phyloP scores from a whole-genome alignment of 2,113 vertebrate species.

The Stigmatopora argus region DNA sequence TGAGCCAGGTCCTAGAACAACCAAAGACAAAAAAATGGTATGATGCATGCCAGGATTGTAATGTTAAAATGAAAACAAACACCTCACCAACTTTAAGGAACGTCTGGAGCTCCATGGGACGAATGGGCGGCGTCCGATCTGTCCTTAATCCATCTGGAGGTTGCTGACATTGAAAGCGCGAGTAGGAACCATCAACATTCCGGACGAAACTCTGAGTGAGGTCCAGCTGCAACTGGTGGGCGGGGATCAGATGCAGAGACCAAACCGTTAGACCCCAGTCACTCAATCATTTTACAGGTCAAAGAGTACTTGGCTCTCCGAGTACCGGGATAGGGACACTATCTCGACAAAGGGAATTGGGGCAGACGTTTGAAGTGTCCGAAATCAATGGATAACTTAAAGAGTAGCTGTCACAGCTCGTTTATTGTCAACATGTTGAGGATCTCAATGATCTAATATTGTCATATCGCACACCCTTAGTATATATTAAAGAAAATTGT shows the following conservation, averaged over 20 bases:
- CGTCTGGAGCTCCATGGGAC: constrained; percentile 84
- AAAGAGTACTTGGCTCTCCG: no score
- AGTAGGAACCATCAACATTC: constrained; percentile 82
- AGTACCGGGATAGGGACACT: no score
- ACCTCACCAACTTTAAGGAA: constrained; percentile 87
- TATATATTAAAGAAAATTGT: no score
- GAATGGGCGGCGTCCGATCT: constrained; percentile 77
- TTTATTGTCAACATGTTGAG: no score
- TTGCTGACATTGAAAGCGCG: constrained; percentile 75
- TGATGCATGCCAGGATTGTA: background rate
- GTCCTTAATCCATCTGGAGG: constrained; percentile 66
- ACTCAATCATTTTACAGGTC: no score
- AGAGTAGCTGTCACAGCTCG: no score
- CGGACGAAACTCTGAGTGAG: constrained; percentile 84
- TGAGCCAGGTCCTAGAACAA: constrained; percentile 65
- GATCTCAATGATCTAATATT: no score
- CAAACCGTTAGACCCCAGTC: no score
- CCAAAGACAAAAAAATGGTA: background rate
- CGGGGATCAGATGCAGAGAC: background rate
- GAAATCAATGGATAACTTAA: no score
- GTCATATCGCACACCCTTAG: no score
- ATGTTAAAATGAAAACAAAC: background rate
- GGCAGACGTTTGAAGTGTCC: no score
- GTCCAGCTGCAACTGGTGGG: constrained; percentile 80
- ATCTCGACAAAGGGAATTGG: no score